Conservation (phyloP, 2,113 vertebrate species). For the Dipodomys stephensi region DNA sequence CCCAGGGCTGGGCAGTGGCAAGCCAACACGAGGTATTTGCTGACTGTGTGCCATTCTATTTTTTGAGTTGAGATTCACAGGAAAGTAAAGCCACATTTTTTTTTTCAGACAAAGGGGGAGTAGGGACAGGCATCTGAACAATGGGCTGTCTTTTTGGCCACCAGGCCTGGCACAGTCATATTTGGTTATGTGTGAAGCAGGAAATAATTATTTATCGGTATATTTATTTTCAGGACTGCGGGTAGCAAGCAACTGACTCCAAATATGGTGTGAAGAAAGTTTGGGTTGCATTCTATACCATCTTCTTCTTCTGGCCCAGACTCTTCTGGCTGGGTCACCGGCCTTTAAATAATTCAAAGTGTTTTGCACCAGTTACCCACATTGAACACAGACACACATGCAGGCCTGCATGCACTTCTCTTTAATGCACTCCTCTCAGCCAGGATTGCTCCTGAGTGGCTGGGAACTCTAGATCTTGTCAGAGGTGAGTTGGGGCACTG, state of each 20-base stretch:
- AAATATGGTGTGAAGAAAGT: conserved; percentile 77
- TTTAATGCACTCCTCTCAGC: too few species aligned
- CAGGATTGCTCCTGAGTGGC: too few species aligned
- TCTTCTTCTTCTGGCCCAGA: conserved; percentile 7
- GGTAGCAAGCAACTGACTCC: conserved; percentile 66
- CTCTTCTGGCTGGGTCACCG: neutral
- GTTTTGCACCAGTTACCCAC: neutral
- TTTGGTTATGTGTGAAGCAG: conserved; percentile 75
- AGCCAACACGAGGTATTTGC: conserved; percentile 58
- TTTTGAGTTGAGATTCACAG: conserved; percentile 72
- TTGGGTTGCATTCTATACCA: neutral
- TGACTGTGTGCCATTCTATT: conserved; percentile 72
- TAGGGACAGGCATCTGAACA: conserved; percentile 68
- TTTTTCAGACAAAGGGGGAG: conserved; percentile 44
- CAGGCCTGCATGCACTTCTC: fast-evolving
- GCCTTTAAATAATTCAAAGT: conserved; percentile 42
- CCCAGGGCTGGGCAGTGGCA: conserved; percentile 66
- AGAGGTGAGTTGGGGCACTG: neutral
- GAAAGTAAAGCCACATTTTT: conserved; percentile 74
- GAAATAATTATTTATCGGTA: conserved; percentile 75
- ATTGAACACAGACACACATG: neutral
- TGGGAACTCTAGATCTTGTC: neutral
- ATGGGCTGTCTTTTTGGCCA: conserved; percentile 66
- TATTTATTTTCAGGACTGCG: conserved; percentile 75
- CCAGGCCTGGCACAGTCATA: conserved; percentile 68